Evolutionary conservation across 2,113 vertebrate species (phyloP).

Genomic region (Abramis brama): DNA sequence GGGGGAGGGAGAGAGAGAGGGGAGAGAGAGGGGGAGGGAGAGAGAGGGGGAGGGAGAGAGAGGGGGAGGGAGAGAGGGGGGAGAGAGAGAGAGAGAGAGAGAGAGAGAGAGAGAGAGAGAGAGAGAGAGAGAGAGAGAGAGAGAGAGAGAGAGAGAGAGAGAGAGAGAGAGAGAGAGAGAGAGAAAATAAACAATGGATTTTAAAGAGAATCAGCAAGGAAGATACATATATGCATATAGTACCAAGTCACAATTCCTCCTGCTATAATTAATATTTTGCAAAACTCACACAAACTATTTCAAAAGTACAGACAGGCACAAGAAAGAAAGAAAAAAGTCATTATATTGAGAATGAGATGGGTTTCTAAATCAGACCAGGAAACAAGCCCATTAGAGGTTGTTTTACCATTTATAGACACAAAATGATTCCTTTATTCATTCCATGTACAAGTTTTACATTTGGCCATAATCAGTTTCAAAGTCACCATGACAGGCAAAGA

Average conservation of each 20-base stretch:
- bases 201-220: background rate
- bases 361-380: background rate
- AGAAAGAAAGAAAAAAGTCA: background rate
- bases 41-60: too few species aligned
- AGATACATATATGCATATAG: background rate
- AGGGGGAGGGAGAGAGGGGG: fast-evolving
- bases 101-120: too few species aligned
- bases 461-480: background rate
- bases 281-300: background rate
- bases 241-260: background rate
- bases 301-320: background rate
- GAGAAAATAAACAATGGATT: background rate
- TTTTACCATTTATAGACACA: background rate
- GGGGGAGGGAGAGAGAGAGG: too few species aligned
- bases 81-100: too few species aligned
- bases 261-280: background rate
- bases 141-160: too few species aligned
- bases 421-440: background rate
- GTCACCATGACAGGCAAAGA: background rate
- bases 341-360: background rate
- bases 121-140: too few species aligned
- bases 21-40: too few species aligned
- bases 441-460: background rate
- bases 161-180: too few species aligned
- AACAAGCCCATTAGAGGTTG: background rate